Base-by-base conservation (phyloP, 1,140 invertebrate genomes). In the Elysia chlorotica region DNA sequence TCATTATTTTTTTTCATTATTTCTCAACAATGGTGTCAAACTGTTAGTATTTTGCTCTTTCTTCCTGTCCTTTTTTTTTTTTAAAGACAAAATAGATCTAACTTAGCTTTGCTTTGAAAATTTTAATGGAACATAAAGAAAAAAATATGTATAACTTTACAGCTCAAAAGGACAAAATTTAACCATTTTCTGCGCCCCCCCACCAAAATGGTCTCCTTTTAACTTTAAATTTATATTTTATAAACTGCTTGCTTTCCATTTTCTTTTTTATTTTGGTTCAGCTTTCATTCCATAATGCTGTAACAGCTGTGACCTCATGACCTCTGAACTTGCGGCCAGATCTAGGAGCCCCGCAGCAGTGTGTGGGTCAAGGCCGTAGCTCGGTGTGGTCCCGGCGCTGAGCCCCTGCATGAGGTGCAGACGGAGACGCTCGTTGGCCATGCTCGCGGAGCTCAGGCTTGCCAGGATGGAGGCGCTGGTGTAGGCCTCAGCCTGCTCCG, bases 251-350 rank as follows among this genome's bases (percentile, higher is more conserved):
- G 10, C 41, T n/a, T 48, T 48, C n/a, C n/a, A n/a, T 10, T 48
- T 48, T 48, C n/a, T 56, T 10, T n/a, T 31, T 71, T 62, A 63
- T 41, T 65, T 65, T 4, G 56, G 74, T 65, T 71, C 68, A 4
- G 68, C 37, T 37, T 71, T 71, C 56, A 71, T 71, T 33, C 68
- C 68, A 62, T 71, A 71, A 36, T 71, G 68, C 38, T 71, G 68
- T 31, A 71, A 36, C 21, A 71, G 28, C 37, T 71, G 68, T 25
- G 68, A 61, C 5, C 57, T 31, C 35, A 71, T 54, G 6, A 36
- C 68, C 56, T 71, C 68, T 2, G 56, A 25, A 31, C 30, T 61
- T n/a, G n/a, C n/a, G 56, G 68, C 48, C 57, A 71, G 23, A 28
- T 71, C 68, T 38, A 71, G 25, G 6, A 71, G 23, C n/a, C 56